Evolutionary conservation across 2,113 vertebrate species (phyloP).

Genomic region (Chaetura pelagica): DNA sequence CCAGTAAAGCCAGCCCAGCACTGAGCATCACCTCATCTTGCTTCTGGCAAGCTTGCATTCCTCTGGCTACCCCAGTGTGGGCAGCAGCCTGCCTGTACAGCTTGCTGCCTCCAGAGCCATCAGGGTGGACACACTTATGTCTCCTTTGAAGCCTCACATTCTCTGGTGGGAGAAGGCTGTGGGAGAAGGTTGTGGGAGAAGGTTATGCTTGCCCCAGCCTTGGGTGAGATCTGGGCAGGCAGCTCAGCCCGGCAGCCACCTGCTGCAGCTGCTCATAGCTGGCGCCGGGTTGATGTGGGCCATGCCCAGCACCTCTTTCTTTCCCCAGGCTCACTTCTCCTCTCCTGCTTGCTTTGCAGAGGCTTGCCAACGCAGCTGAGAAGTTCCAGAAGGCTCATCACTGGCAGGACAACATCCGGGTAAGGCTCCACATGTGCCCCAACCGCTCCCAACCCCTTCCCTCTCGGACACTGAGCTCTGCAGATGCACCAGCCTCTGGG

Average conservation of each 20-base stretch:
- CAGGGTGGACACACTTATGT: neutral
- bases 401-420: slow-evolving; percentile 95
- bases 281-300: neutral
- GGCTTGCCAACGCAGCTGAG: slow-evolving; percentile 90
- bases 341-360: slow-evolving; percentile 78
- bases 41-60: neutral
- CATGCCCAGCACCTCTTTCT: fast-evolving
- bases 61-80: neutral
- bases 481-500: fast-evolving
- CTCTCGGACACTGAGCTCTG: neutral
- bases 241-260: neutral
- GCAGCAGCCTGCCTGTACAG: neutral
- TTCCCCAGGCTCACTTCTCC: neutral
- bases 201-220: neutral
- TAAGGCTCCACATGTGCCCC: slow-evolving; percentile 26
- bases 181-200: neutral
- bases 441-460: fast-evolving
- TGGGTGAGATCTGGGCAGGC: neutral
- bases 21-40: neutral
- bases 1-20: neutral
- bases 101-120: neutral
- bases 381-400: slow-evolving; percentile 91
- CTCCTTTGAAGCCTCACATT: neutral
- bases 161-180: neutral
- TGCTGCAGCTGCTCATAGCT: neutral